Percentiles rank a stretch among this genome's conserved stretches.
These are phyloP conservation scores for Latrodectus elegans DNA, from an alignment of 2,888 invertebrate genomes.

Conservation along the genomic window DNA sequence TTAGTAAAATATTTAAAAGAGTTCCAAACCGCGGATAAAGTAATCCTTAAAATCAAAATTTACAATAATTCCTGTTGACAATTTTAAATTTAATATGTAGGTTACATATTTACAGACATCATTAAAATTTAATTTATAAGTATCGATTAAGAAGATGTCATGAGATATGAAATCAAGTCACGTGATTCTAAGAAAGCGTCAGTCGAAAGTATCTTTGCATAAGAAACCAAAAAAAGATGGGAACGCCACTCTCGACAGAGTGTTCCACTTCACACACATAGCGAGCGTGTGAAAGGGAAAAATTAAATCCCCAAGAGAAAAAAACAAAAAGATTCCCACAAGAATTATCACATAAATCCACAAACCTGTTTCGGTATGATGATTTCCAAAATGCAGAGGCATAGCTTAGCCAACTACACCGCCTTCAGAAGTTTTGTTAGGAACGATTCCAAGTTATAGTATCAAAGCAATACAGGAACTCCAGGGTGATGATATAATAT, in stretches of 20 bases:
- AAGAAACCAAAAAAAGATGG: neutral
- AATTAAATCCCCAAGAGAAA: neutral
- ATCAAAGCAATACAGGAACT: conserved; percentile 47
- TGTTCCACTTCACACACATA: conserved; percentile 25
- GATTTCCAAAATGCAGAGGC: conserved; percentile 51
- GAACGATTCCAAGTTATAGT: conserved; percentile 59
- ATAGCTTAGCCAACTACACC: conserved; percentile 42
- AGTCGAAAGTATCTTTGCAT: neutral
- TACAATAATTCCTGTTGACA: too few species aligned
- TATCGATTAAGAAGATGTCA: too few species aligned
- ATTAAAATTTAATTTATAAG: too few species aligned
- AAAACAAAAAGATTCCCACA: neutral
- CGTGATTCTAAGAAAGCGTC: too few species aligned
- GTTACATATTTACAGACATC: too few species aligned
- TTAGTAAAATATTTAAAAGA: too few species aligned
- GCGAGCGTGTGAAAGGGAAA: conserved; percentile 18
- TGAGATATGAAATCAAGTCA: too few species aligned
- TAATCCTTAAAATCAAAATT: too few species aligned
- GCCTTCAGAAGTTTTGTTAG: conserved; percentile 35
- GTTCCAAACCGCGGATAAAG: too few species aligned
- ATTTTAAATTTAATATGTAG: too few species aligned
- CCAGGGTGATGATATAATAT: conserved; percentile 37
- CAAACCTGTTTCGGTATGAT: conserved; percentile 65
- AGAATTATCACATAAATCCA: conserved; percentile 41
- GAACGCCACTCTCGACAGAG: neutral